A percentile compares a stretch with the other conserved stretches of the same genome.
phyloP scores from a whole-genome alignment of 2,797 vertebrate genomes.

The Nyctalus aviator region DNA sequence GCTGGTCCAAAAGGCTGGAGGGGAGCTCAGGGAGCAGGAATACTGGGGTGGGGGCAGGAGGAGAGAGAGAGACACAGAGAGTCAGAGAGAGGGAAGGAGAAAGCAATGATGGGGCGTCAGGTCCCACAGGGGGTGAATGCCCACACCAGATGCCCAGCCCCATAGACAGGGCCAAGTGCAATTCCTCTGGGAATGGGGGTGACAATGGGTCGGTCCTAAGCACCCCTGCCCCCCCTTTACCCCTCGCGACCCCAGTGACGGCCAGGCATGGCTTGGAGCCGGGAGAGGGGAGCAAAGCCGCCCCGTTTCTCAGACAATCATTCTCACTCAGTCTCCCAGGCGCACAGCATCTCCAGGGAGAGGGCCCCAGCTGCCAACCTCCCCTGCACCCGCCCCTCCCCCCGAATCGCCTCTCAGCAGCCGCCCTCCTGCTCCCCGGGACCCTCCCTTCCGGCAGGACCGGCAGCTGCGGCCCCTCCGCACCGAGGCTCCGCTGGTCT shows the following conservation, averaged over 20 bases:
- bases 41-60: background rate
- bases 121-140: background rate
- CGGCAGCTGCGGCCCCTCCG: background rate
- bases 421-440: background rate
- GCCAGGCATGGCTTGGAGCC: background rate
- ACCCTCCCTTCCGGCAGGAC: background rate
- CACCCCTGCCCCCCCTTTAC: background rate
- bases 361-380: background rate
- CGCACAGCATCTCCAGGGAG: no score
- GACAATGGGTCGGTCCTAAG: background rate
- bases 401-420: no score
- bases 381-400: background rate
- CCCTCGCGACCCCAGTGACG: no score
- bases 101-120: background rate
- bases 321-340: no score
- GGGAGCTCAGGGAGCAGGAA: background rate
- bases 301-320: background rate
- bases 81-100: background rate
- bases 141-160: background rate
- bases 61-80: background rate
- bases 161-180: background rate
- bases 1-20: background rate
- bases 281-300: background rate
- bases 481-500: background rate
- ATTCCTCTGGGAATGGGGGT: no score